Evolutionary conservation across 2,888 invertebrate species (phyloP), one percentile per base, ranked within the genome.

Genomic region (Achlya flavicornis): DNA sequence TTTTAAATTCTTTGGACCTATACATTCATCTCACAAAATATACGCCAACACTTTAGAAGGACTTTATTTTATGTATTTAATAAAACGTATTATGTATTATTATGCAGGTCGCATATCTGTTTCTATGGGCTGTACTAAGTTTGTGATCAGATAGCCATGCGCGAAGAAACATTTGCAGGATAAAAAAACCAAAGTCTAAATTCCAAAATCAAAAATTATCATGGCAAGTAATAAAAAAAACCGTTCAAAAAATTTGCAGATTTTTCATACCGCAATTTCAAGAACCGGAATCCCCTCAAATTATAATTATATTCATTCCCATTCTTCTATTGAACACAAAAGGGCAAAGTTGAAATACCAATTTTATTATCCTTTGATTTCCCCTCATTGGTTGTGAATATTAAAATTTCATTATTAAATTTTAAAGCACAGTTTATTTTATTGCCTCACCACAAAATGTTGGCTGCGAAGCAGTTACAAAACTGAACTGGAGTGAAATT

Each of bases 361-460:
- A n/a, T 53, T 53, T 53, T 19, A 53, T 53, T 19, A 53, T 19
- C 53, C 53, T 53, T 59, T 59, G 59, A 59, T 59, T 59, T 38
- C 59, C 32, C n/a, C 58, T 58, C 59, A 38, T 59, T 59, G 53
- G 53, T 53, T 38, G 35, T 58, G 58, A 35, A 35, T 59, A 59
- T 46, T 26, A 63, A 58, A 43, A 63, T 60, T 61, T 63, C 57
- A 63, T 63, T 61, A 60, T 60, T 53, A 53, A 63, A 7, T 57
- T 63, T 60, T 12, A 26, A n/a, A 19, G 43, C 58, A 43, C 58
- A 8, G n/a, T 46, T 58, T 11, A 53, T 53, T 35, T 59, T 38
- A 38, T 59, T 59, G 41, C 38, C 6, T 53, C 35, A 19, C 59
- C 38, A 19, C 59, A 59, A 59, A 59, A 38, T 16, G 59, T 11